A percentile compares a stretch with the other conserved stretches of the same genome.
Evolutionary conservation across 2,888 invertebrate genomes (phyloP).

Genomic region (Hypselothyrea guttata): DNA sequence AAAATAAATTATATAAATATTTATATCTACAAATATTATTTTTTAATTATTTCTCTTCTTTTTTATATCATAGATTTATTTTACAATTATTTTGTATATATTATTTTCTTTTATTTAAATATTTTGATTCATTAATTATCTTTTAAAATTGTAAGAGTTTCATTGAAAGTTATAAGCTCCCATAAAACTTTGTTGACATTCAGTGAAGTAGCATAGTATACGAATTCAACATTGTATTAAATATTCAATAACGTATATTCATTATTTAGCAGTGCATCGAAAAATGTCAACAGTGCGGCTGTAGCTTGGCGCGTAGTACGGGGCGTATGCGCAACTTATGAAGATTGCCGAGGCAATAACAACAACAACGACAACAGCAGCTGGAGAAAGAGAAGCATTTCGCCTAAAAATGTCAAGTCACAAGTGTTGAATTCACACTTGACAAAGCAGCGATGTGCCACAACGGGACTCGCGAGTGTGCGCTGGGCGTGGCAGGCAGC

Average conservation of each 20-base stretch:
- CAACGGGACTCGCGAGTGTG: constrained; percentile 22
- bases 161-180: too few species aligned
- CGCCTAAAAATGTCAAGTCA: constrained; percentile 76
- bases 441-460: constrained; percentile 58
- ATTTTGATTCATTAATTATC: neutral
- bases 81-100: too few species aligned
- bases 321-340: constrained; percentile 66
- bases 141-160: neutral
- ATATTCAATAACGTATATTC: neutral
- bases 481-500: constrained; percentile 25
- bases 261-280: constrained; percentile 4
- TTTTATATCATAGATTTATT: too few species aligned
- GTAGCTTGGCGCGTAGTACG: constrained; percentile 4
- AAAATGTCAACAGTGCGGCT: neutral
- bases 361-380: constrained; percentile 19
- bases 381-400: constrained; percentile 38
- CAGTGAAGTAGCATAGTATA: too few species aligned
- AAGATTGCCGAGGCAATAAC: constrained; percentile 40
- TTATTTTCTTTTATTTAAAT: too few species aligned
- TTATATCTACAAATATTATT: too few species aligned
- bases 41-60: too few species aligned
- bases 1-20: too few species aligned
- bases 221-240: too few species aligned
- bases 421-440: constrained; percentile 77
- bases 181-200: too few species aligned